phyloP scores from a whole-genome alignment of 1,140 invertebrate species.

The Drosophila seguyi region DNA sequence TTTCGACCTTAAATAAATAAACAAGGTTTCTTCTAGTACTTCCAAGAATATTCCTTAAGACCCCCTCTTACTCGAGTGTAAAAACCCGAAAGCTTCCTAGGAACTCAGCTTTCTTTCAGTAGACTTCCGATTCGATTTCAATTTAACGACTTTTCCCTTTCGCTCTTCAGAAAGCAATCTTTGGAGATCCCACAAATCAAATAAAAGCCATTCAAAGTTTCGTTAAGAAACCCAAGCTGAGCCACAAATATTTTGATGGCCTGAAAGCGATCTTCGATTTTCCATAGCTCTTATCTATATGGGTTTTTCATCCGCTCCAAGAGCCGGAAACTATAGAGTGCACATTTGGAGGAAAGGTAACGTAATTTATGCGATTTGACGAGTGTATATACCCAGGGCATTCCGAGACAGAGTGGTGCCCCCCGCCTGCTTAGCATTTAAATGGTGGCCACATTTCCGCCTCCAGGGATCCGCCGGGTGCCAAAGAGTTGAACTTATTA shows the following conservation, averaged over 20 bases:
- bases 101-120: slow-evolving; percentile 21
- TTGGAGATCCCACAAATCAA: slow-evolving; percentile 21
- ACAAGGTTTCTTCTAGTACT: not conserved
- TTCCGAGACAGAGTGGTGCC: slow-evolving; percentile 60
- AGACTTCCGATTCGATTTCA: slow-evolving; percentile 10
- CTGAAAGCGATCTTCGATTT: slow-evolving; percentile 45
- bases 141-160: slow-evolving; percentile 25
- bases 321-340: slow-evolving; percentile 73
- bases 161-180: slow-evolving; percentile 6
- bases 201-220: slow-evolving; percentile 7
- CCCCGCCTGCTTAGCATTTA: slow-evolving; percentile 71
- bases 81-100: slow-evolving; percentile 13
- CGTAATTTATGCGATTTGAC: slow-evolving; percentile 65
- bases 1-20: not conserved
- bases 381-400: slow-evolving; percentile 17
- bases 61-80: not conserved
- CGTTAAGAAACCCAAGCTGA: slow-evolving; percentile 33
- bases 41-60: slow-evolving; percentile 1
- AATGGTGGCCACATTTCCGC: slow-evolving; percentile 75
- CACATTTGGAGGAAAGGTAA: slow-evolving; percentile 44
- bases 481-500: slow-evolving; percentile 74
- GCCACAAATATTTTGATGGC: slow-evolving; percentile 59
- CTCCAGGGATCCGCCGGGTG: slow-evolving; percentile 25
- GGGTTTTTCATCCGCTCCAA: slow-evolving; percentile 35
- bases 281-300: slow-evolving; percentile 63